Evolutionary conservation across 2,797 vertebrate genomes (phyloP), one percentile per base, ranked within the genome.

Genomic region (Rhadinocentrus ornatus): DNA sequence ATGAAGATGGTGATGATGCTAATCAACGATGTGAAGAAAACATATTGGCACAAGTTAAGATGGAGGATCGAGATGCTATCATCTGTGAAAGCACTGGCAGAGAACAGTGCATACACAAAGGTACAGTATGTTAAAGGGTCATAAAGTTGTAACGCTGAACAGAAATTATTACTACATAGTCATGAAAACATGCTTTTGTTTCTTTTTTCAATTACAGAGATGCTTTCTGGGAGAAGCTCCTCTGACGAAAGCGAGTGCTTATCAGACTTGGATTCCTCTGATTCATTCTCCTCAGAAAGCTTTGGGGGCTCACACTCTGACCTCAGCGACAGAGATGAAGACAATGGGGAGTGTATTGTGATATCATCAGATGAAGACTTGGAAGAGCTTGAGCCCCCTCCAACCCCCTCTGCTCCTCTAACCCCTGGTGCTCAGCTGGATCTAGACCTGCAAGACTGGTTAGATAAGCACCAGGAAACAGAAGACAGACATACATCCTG

Each of bases 171-270:
- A 46, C 59, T 18, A 18, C 1, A 3, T 55, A 10, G 10, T 15
- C 29, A 11, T 35, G 0, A 55, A 1, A 34, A 18, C n/a, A 50
- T 31, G 4, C 26, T 10, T 54, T 37, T 59, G 0, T 54, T 53
- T 72, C 50, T 75, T 58, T 66, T 66, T 71, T 89, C 88, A 88
- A 79, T 75, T 48, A 91, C 91, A 86, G 88, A 93, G 5, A 69
- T 57, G 0, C 94, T 91, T 53, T 95, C 96, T 73, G 95, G 94
- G 44, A 77, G 48, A 62, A 87, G 78, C 74, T 95, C 94, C 20
- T 96, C 94, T 0, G 94, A 95, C 35, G 95, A 95, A 73, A 96
- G 93, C 0, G 94, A 95, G 0, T 93, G 84, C 70, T 95, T 92
- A 6, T 96, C 96, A 9, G 78, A 87, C 65, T 76, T 62, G 0